Evolutionary conservation across 2,113 vertebrate species (phyloP).

Genomic region (Ochotona princeps): DNA sequence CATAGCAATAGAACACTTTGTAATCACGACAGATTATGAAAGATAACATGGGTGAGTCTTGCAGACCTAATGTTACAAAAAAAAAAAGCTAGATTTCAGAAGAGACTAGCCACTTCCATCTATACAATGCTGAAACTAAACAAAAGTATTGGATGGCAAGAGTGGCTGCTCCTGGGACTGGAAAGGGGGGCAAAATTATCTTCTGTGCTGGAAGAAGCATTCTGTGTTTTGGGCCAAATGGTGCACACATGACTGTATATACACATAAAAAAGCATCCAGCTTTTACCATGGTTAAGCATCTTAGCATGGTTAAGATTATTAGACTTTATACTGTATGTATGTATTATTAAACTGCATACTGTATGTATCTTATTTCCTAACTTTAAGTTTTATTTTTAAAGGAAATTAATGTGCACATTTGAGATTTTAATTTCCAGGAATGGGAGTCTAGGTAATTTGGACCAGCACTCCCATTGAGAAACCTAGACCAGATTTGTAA

Average conservation of each 20-base stretch:
- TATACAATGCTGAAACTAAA: slow-evolving; percentile 8
- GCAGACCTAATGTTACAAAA: neutral
- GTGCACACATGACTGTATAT: neutral
- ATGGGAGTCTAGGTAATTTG: slow-evolving; percentile 5
- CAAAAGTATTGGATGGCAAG: neutral
- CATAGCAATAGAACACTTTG: no score
- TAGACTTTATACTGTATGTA: neutral
- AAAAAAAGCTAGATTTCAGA: neutral
- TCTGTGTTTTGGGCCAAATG: neutral
- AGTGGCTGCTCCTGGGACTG: neutral
- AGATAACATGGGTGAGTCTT: no score
- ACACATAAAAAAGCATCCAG: neutral
- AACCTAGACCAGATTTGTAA: neutral
- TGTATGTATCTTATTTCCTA: neutral
- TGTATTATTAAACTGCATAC: no score
- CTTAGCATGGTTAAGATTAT: neutral
- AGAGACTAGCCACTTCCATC: neutral
- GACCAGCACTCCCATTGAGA: neutral
- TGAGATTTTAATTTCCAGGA: slow-evolving; percentile 1
- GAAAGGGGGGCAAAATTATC: neutral
- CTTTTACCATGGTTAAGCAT: no score
- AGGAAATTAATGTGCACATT: neutral
- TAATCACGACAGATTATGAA: no score
- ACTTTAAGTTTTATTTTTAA: neutral
- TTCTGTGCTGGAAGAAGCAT: neutral